Evolutionary conservation across 2,797 vertebrate species (phyloP).

Genomic region (Takifugu rubripes): DNA sequence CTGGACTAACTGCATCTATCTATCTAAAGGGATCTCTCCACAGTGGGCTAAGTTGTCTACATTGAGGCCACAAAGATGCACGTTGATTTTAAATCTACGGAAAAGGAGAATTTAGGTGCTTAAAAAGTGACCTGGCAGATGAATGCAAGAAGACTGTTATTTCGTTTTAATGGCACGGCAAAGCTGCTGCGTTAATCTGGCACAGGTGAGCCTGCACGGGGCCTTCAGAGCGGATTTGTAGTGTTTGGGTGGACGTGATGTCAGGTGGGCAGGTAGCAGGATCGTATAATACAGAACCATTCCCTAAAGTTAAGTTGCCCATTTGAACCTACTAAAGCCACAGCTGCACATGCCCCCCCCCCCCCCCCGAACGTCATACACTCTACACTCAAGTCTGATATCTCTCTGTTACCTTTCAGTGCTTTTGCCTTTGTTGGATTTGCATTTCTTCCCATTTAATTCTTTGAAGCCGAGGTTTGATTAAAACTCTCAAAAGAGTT

Average conservation of each 20-base stretch:
- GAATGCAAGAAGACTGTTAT: slow-evolving; percentile 27
- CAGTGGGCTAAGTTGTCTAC: slow-evolving; percentile 8
- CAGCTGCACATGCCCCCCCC: slow-evolving; percentile 58
- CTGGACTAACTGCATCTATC: background rate
- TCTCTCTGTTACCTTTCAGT: background rate
- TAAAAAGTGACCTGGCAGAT: background rate
- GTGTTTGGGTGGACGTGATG: slow-evolving; percentile 44
- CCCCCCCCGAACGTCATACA: slow-evolving; percentile 9
- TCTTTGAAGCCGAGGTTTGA: slow-evolving; percentile 4
- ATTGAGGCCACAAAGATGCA: slow-evolving; percentile 8
- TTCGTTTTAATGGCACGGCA: slow-evolving; percentile 22
- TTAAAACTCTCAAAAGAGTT: background rate
- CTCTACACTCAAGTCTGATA: background rate
- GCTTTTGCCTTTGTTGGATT: background rate
- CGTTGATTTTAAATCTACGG: slow-evolving; percentile 9
- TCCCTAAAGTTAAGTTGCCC: slow-evolving; percentile 1
- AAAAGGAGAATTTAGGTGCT: slow-evolving; percentile 8
- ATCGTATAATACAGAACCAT: background rate
- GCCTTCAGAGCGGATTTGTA: slow-evolving; percentile 25
- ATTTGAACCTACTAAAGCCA: slow-evolving; percentile 37
- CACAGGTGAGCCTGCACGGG: background rate
- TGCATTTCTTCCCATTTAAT: slow-evolving; percentile 38
- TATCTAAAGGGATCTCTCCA: background rate
- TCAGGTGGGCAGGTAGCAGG: slow-evolving; percentile 9
- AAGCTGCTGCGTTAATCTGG: slow-evolving; percentile 1